Evolutionary conservation across 2,888 invertebrate genomes (phyloP).

Genomic region (Epistrophella euchroma): DNA sequence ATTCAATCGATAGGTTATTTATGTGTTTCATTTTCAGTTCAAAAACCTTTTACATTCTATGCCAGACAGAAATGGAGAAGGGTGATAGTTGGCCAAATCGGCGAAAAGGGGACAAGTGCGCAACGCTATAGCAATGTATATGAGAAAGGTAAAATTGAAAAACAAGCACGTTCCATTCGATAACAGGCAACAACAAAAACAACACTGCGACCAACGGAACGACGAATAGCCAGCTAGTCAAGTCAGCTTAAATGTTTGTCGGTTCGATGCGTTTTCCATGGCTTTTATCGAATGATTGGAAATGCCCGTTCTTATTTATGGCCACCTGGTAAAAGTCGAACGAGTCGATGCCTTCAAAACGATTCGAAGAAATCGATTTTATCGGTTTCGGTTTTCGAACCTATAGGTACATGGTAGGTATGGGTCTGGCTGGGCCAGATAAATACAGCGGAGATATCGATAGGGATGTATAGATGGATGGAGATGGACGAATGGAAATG

Average conservation of each 20-base stretch:
- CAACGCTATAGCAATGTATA: conserved; percentile 8
- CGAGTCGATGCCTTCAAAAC: conserved; percentile 81
- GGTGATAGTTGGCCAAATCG: neutral
- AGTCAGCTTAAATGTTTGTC: conserved; percentile 51
- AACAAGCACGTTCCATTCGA: conserved; percentile 68
- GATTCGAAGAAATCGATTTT: conserved; percentile 80
- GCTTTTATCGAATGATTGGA: conserved; percentile 76
- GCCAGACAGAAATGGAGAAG: neutral
- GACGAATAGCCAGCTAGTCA: conserved; percentile 41
- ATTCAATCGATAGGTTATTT: conserved; percentile 72
- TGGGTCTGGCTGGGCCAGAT: neutral
- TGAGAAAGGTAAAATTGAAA: conserved; percentile 66
- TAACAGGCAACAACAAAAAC: conserved; percentile 40
- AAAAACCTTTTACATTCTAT: conserved; percentile 49
- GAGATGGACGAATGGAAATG: neutral
- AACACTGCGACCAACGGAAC: conserved; percentile 36
- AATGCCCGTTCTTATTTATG: conserved; percentile 77
- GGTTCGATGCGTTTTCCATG: conserved; percentile 71
- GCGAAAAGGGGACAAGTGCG: conserved; percentile 5
- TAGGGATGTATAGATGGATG: neutral
- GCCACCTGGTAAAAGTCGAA: conserved; percentile 80
- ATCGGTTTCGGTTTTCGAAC: conserved; percentile 76
- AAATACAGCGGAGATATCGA: neutral
- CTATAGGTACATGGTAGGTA: neutral
- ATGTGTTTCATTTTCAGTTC: conserved; percentile 69